These are phyloP conservation scores for Aphelocoma coerulescens DNA, from an alignment of 2,113 vertebrate genomes.

Conservation along the genomic window DNA sequence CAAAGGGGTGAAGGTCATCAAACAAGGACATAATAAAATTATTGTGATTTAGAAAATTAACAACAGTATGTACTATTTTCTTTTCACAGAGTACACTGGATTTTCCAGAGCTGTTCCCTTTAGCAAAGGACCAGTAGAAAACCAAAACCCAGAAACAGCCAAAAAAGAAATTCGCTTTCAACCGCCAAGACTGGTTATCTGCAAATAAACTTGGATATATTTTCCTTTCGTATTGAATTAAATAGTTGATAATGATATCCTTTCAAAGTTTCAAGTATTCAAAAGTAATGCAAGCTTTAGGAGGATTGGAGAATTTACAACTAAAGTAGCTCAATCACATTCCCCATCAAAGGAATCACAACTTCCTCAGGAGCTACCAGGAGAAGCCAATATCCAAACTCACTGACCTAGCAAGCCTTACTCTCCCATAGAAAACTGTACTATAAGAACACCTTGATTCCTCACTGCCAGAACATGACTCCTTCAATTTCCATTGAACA, in stretches of 20 bases:
- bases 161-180: neutral
- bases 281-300: neutral
- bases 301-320: neutral
- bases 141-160: neutral
- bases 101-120: neutral
- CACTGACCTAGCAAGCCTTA: neutral
- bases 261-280: neutral
- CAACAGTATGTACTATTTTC: neutral
- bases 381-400: neutral
- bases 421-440: neutral
- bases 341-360: neutral
- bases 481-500: neutral
- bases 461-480: neutral
- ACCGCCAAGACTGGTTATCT: neutral
- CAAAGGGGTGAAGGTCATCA: neutral
- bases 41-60: neutral
- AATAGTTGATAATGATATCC: neutral
- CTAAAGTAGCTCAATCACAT: neutral
- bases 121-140: neutral
- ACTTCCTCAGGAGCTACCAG: neutral
- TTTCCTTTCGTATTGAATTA: neutral
- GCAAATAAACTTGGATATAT: neutral
- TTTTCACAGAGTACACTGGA: neutral
- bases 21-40: neutral
- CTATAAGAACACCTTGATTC: neutral